Percentiles rank a stretch among this genome's conserved stretches.
These are phyloP conservation scores for Melanotus villosus DNA, from an alignment of 2,888 invertebrate species.

Conservation along the genomic window DNA sequence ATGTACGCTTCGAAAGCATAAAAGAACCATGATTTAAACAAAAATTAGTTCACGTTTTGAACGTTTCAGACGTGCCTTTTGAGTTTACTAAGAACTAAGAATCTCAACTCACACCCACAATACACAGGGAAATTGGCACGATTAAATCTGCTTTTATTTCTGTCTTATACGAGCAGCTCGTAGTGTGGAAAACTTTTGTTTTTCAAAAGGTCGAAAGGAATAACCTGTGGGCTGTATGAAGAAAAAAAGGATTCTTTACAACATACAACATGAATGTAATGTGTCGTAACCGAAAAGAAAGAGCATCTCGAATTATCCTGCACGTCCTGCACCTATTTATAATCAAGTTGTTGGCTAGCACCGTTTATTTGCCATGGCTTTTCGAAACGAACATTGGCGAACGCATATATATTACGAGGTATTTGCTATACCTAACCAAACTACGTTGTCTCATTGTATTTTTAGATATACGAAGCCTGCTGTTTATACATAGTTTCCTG, in stretches of 20 bases:
- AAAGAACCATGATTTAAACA: no score
- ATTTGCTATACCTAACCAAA: constrained; percentile 46
- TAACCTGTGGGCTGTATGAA: neutral
- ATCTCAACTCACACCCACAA: no score
- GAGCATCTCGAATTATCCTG: constrained; percentile 30
- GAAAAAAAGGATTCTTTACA: constrained; percentile 7
- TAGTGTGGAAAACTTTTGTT: constrained; percentile 18
- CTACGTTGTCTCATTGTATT: constrained; percentile 45
- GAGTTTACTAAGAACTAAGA: no score
- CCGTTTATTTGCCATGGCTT: constrained; percentile 24
- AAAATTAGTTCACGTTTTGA: no score
- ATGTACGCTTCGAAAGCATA: no score
- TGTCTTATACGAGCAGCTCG: neutral
- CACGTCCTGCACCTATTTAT: constrained; percentile 42
- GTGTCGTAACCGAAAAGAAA: constrained; percentile 33
- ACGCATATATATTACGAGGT: constrained; percentile 35
- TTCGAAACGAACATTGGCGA: constrained; percentile 24
- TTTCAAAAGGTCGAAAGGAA: neutral
- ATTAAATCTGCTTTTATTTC: constrained; percentile 17
- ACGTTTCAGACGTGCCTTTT: no score
- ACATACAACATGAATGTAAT: no score
- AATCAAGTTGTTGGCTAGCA: constrained; percentile 17
- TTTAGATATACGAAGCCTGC: constrained; percentile 34
- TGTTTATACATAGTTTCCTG: constrained; percentile 35
- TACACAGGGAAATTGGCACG: constrained; percentile 5